Conservation (phyloP, 2,797 vertebrate species). For the Sebastes umbrosus region DNA sequence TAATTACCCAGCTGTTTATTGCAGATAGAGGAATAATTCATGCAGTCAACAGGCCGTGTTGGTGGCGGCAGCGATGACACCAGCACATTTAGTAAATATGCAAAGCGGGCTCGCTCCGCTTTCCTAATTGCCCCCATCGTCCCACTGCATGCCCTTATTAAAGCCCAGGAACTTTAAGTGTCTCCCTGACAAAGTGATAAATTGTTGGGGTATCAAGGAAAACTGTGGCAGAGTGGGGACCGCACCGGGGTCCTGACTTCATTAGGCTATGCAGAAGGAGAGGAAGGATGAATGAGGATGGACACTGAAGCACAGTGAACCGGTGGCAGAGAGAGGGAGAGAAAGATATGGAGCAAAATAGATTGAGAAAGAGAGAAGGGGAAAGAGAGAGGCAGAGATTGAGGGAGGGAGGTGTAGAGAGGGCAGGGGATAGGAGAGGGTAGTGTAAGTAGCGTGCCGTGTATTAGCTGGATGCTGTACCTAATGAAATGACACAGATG, state of each 20-base stretch:
- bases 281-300: slow-evolving; percentile 92
- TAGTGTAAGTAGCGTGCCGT: slow-evolving; percentile 37
- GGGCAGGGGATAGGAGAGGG: slow-evolving; percentile 32
- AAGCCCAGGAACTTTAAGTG: slow-evolving; percentile 96
- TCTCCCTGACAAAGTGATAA: slow-evolving; percentile 99
- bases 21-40: slow-evolving; percentile 99
- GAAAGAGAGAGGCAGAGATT: slow-evolving; percentile 23
- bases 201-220: slow-evolving; percentile 94
- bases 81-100: slow-evolving; percentile 98
- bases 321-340: slow-evolving; percentile 24
- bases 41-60: slow-evolving; percentile 97
- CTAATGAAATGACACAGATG: slow-evolving; percentile 80
- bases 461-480: slow-evolving; percentile 63
- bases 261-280: slow-evolving; percentile 94
- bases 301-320: slow-evolving; percentile 87
- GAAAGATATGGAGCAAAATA: slow-evolving; percentile 38
- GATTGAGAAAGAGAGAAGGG: slow-evolving; percentile 38
- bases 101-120: slow-evolving; percentile 89
- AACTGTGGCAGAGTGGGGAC: slow-evolving; percentile 89
- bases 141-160: slow-evolving; percentile 98
- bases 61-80: slow-evolving; percentile 87
- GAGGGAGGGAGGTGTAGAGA: slow-evolving; percentile 29
- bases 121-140: slow-evolving; percentile 94
- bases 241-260: slow-evolving; percentile 90
- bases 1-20: slow-evolving; percentile 99